Evolutionary conservation across 1,140 invertebrate species (phyloP), one percentile per base, ranked within the genome.

Genomic region (Drosophila saltans): DNA sequence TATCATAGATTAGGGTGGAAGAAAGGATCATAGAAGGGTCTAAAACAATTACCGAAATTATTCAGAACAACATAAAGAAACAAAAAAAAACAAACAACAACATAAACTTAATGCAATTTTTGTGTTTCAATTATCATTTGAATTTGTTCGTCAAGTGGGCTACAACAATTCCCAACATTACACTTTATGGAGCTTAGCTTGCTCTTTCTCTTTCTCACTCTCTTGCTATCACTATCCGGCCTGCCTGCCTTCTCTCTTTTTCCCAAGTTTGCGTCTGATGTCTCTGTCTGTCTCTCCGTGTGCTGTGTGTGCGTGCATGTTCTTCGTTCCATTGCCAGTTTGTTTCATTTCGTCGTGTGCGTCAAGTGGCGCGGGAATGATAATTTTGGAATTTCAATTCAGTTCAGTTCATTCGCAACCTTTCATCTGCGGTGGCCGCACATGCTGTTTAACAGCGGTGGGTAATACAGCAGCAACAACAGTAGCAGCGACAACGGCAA

Each of bases 361-460:
- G 66, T 59, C 66, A 66, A 58, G 30, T 33, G 41, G 41, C 63
- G 45, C 26, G 40, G 33, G 45, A 59, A 59, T 72, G 70, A 67
- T 72, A 62, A 72, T 72, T 36, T 72, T 72, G 58, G 70, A 72
- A 72, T 67, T 67, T 67, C 57, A 71, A 26, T 71, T 60, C 56
- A 55, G 69, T 71, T 71, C 59, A 59, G 57, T 59, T 59, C 57
- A 39, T 59, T 40, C 57, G 57, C 57, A 39, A 59, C 57, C 57
- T 59, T 59, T 52, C 45, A 59, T 39, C 16, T 39, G 57, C 36
- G 33, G 57, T 16, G 36, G 57, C 57, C 33, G 36, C 57, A 59
- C 33, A 59, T 59, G 60, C 36, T 62, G 60, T 16, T 60, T 33
- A 60, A 60, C 3, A 16, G 30, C 30, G 33, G 33, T 36, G 56